phyloP scores from a whole-genome alignment of 1,140 invertebrate genomes.

The Harpegnathos saltator region DNA sequence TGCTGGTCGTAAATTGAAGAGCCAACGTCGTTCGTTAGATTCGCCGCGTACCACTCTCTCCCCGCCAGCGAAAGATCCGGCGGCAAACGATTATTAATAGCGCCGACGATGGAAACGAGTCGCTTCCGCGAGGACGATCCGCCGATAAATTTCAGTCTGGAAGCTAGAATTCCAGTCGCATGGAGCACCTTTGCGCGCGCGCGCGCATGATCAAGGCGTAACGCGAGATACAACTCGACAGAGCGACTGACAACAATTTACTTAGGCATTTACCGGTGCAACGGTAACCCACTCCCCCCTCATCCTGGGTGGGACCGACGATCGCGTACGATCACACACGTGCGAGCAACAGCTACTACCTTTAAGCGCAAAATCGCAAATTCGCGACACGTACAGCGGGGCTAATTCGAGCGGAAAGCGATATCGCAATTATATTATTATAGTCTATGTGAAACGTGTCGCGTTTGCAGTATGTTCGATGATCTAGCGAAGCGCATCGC shows the following conservation, averaged over 20 bases:
- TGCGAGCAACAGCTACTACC: not conserved
- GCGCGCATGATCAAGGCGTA: not conserved
- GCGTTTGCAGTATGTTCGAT: conserved; percentile 13
- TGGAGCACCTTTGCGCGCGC: not conserved
- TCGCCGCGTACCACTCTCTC: conserved; percentile 15
- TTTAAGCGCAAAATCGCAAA: not conserved
- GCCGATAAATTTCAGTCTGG: conserved; percentile 39
- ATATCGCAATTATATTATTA: not conserved
- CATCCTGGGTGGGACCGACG: too few species aligned
- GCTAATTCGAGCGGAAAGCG: not conserved
- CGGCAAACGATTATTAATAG: conserved; percentile 55
- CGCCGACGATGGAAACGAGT: conserved; percentile 52
- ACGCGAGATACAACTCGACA: not conserved
- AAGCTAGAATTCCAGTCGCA: conserved; percentile 1
- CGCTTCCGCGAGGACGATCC: conserved; percentile 26
- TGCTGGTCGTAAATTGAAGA: conserved; percentile 51
- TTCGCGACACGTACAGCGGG: conserved; percentile 6
- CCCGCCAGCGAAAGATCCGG: conserved; percentile 45
- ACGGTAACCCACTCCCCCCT: too few species aligned
- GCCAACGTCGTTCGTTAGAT: conserved; percentile 51
- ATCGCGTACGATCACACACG: too few species aligned
- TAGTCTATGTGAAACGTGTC: conserved; percentile 12
- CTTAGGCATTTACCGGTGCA: too few species aligned
- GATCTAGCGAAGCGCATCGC: not conserved
- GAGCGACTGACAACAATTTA: not conserved